Conservation (phyloP, 2,888 invertebrate genomes). For the Ormyrus pomaceus region DNA sequence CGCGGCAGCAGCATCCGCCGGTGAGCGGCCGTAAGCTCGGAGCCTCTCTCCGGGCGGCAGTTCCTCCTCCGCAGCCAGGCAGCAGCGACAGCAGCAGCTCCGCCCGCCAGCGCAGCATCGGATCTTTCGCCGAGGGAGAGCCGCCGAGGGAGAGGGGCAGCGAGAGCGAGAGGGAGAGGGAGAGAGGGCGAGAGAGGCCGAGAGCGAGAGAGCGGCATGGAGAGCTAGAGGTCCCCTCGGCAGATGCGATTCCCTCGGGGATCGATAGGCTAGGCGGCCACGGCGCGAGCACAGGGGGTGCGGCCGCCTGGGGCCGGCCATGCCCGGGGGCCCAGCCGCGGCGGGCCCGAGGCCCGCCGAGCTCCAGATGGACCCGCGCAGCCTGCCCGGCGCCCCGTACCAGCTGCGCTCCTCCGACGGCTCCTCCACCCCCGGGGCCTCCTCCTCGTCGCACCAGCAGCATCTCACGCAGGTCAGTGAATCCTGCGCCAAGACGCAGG, state of each 20-base stretch:
- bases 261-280: neutral
- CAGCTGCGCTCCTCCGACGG: conserved; percentile 35
- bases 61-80: no score
- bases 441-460: neutral
- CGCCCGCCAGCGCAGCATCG: no score
- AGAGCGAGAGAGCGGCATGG: no score
- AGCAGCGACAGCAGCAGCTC: no score
- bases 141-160: no score
- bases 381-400: conserved; percentile 46
- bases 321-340: conserved; percentile 51
- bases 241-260: neutral
- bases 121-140: no score
- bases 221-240: no score
- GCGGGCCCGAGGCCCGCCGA: conserved; percentile 56
- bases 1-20: neutral
- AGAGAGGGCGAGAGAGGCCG: no score
- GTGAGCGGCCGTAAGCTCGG: neutral
- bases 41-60: no score
- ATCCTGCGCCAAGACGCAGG: neutral
- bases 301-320: conserved; percentile 54
- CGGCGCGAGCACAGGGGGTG: conserved; percentile 49
- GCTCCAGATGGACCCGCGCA: conserved; percentile 57
- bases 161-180: no score
- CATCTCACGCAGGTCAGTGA: conserved; percentile 52
- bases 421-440: conserved; percentile 15